Base-by-base conservation (phyloP, 2,113 vertebrate genomes). In the Psophia crepitans region DNA sequence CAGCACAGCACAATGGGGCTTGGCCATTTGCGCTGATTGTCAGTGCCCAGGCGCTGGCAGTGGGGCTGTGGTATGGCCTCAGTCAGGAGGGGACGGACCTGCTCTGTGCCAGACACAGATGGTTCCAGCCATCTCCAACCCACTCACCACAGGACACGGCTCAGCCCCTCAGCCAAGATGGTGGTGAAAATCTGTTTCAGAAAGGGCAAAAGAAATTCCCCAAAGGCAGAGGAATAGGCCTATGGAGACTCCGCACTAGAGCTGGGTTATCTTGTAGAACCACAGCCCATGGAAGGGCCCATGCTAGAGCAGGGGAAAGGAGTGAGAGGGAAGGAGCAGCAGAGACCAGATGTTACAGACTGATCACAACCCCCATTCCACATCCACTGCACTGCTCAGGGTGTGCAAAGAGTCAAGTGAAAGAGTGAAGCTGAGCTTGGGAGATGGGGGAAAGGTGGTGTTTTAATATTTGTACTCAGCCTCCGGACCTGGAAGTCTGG, bases 41-140 rank as follows among this genome's bases (percentile, higher is more conserved):
- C 0, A 1, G 6, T 49, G 43, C 8, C 43, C 4, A 8, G 14
- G 6, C 1, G 0, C 0, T 26, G 5, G 9, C 39, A 20, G 30
- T 7, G 43, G 19, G 9, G 48, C 26, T 69, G n/a, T 2, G 1
- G 17, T 16, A 15, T 0, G 1, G 30, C 14, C 8, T 46, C 27
- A 27, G 18, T 37, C 73, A 57, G 13, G 13, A 43, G 21, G 2
- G 3, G 6, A 14, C 0, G 0, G 3, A 7, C 2, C 21, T 88
- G 39, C 32, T 35, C 28, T 3, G 7, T 18, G 35, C 9, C 2
- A 0, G 12, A 11, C 1, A 0, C 4, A 2, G 46, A 9, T 3
- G 1, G 14, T 24, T 53, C 19, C 22, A 65, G 22, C 5, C 0
- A 1, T 27, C 18, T 30, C 26, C 24, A 49, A 12, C 9, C 3